Evolutionary conservation across 2,888 invertebrate genomes (phyloP).

Genomic region (Drosophila nr. perissopoda): DNA sequence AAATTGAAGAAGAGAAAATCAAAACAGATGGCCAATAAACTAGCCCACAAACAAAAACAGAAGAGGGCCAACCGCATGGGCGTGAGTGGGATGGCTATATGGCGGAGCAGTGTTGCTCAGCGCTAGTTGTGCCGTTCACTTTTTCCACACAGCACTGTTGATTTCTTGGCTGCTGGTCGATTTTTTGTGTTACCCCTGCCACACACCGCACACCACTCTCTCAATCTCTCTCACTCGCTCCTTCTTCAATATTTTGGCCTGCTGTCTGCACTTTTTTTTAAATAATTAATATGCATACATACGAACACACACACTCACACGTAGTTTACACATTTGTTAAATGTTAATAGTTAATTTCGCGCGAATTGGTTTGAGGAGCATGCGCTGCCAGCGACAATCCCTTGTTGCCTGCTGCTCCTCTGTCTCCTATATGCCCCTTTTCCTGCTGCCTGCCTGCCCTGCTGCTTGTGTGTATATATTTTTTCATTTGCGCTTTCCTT

Average conservation of each 20-base stretch:
- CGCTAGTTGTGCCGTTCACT: slow-evolving; percentile 58
- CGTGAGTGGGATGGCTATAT: slow-evolving; percentile 48
- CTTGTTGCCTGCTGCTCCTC: slow-evolving; percentile 36
- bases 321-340: slow-evolving; percentile 11
- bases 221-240: slow-evolving; percentile 1
- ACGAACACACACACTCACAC: slow-evolving; percentile 26
- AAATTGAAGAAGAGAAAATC: slow-evolving; percentile 77
- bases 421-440: slow-evolving; percentile 21
- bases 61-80: slow-evolving; percentile 40
- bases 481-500: slow-evolving; percentile 74
- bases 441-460: slow-evolving; percentile 16
- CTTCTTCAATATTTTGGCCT: slow-evolving; percentile 36
- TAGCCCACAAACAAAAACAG: slow-evolving; percentile 64
- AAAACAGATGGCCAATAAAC: slow-evolving; percentile 71
- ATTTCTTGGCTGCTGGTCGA: slow-evolving; percentile 60
- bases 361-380: slow-evolving; percentile 35
- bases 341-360: slow-evolving; percentile 24
- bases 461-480: slow-evolving; percentile 74
- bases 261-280: slow-evolving; percentile 50
- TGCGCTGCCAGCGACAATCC: slow-evolving; percentile 47
- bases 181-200: slow-evolving; percentile 32
- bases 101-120: slow-evolving; percentile 47
- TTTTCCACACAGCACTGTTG: slow-evolving; percentile 67
- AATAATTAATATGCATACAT: slow-evolving; percentile 57
- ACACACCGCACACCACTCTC: not conserved